Evolutionary conservation across 2,113 vertebrate species (phyloP), one percentile per base, ranked within the genome.

Genomic region (Chaetodon trifascialis): DNA sequence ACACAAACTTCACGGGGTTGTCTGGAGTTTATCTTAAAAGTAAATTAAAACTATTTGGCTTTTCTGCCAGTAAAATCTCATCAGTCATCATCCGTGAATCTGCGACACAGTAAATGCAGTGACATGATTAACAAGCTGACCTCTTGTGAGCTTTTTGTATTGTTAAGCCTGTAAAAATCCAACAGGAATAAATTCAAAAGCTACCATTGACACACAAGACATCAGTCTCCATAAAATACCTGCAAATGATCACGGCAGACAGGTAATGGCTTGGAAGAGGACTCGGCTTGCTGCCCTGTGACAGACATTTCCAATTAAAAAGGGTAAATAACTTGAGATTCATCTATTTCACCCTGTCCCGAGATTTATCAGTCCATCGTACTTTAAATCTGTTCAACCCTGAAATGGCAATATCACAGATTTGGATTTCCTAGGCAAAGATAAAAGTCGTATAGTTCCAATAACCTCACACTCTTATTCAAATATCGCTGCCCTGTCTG

Each of bases 261-360:
- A 85, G 89, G 92, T 94, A 90, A 91, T 92, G 75, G 84, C 82
- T 78, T 52, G 83, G 84, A 69, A 86, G 60, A 86, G 76, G 82
- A 86, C 73, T 86, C 84, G 58, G 83, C 84, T 91, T 87, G 87
- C 90, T 89, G 82, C 86, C 80, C 79, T 85, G 90, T 94, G 94
- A 94, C 90, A 88, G 94, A 93, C 94, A 94, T 92, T 94, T 95
- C 90, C 94, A 94, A 94, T 95, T 95, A 95, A 94, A 91, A 90
- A 89, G 73, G 88, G 92, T 94, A 95, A 94, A 95, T 95, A 94
- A 93, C 89, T 92, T 82, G 82, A 88, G 89, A 89, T 89, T 93
- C 85, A 89, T 94, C 93, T 90, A 88, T 92, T 92, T 89, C 82
- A 81, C 73, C 88, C 87, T 87, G 91, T 92, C 86, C 79, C 23